Evolutionary conservation across 1,140 invertebrate species (phyloP).

Genomic region (Heterodera schachtii): DNA sequence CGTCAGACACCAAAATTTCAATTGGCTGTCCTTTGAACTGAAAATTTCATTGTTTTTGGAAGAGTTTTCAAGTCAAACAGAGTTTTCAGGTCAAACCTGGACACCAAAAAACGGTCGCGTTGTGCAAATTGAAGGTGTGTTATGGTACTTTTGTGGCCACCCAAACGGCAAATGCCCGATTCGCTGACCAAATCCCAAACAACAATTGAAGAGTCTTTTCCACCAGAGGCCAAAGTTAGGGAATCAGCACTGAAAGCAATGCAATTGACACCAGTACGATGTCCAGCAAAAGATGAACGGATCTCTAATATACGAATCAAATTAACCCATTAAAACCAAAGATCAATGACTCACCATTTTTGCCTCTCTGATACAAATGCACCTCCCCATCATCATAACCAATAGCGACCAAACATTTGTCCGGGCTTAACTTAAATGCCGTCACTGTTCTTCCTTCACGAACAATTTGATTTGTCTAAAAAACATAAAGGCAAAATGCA

Average conservation of each 20-base stretch:
- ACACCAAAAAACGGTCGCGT: slow-evolving; percentile 76
- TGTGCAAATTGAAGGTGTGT: slow-evolving; percentile 83
- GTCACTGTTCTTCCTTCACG: slow-evolving; percentile 47
- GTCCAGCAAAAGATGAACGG: slow-evolving; percentile 75
- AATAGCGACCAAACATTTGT: slow-evolving; percentile 79
- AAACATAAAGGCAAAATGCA: background rate
- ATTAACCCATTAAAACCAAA: background rate
- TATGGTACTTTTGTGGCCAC: slow-evolving; percentile 88
- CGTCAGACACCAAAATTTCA: slow-evolving; percentile 96
- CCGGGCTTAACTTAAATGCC: slow-evolving; percentile 57
- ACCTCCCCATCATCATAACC: slow-evolving; percentile 88
- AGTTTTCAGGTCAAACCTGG: slow-evolving; percentile 67
- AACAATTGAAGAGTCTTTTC: slow-evolving; percentile 75
- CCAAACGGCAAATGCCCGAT: slow-evolving; percentile 81
- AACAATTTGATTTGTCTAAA: slow-evolving; percentile 50
- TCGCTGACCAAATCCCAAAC: slow-evolving; percentile 92
- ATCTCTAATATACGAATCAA: slow-evolving; percentile 54
- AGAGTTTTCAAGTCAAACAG: slow-evolving; percentile 24
- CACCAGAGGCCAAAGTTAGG: slow-evolving; percentile 80
- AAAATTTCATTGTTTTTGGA: slow-evolving; percentile 30
- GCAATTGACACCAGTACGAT: slow-evolving; percentile 81
- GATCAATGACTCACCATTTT: slow-evolving; percentile 27
- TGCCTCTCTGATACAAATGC: slow-evolving; percentile 74
- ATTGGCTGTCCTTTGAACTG: slow-evolving; percentile 87
- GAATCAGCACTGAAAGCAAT: slow-evolving; percentile 80